Evolutionary conservation across 2,888 invertebrate species (phyloP).

Genomic region (Limnephilus marmoratus): DNA sequence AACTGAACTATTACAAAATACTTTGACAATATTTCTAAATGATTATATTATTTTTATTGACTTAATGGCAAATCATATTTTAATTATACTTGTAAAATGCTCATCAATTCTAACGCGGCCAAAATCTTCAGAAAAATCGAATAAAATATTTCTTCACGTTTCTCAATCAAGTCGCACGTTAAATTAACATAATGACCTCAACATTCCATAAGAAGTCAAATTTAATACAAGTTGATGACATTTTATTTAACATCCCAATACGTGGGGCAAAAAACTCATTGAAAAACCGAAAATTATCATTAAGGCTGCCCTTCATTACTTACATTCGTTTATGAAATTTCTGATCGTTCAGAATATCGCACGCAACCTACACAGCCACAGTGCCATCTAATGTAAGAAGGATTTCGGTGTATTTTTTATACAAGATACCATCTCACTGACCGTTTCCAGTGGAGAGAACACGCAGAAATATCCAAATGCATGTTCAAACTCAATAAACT

Average conservation of each 20-base stretch:
- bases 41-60: neutral
- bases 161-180: neutral
- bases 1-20: neutral
- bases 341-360: neutral
- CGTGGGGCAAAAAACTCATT: neutral
- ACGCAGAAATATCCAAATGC: conserved; percentile 18
- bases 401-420: conserved; percentile 2
- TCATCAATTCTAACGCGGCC: neutral
- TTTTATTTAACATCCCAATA: neutral
- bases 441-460: conserved; percentile 5
- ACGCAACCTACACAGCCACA: neutral
- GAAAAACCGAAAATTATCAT: neutral
- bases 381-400: conserved; percentile 26
- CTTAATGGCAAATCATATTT: neutral
- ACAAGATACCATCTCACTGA: conserved; percentile 21
- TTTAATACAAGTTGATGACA: neutral
- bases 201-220: neutral
- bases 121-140: neutral
- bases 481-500: conserved; percentile 4
- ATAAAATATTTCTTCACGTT: neutral
- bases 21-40: neutral
- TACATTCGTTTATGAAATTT: neutral
- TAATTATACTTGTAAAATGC: neutral
- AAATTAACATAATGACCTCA: neutral
- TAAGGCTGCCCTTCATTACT: neutral